Evolutionary conservation across 2,113 vertebrate species (phyloP).

Genomic region (Odobenus rosmarus): DNA sequence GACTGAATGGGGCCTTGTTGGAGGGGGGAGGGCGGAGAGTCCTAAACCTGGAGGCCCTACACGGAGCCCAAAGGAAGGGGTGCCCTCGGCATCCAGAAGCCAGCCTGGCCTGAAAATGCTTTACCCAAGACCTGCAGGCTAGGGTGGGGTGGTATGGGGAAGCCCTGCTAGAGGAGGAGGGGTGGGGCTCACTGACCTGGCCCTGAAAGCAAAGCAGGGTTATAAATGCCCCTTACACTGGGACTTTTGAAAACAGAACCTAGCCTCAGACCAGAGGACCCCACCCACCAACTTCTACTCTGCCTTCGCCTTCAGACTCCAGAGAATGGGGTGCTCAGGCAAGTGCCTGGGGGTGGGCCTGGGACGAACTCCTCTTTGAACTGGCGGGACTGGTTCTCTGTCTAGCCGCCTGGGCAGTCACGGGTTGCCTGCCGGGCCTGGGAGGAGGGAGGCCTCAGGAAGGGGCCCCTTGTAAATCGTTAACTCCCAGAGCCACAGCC

Average conservation of each 20-base stretch:
- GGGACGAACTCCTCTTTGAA: conserved; percentile 78
- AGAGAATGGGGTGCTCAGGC: conserved; percentile 42
- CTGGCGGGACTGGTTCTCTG: conserved; percentile 81
- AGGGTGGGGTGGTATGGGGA: not conserved
- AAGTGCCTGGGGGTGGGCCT: conserved; percentile 56
- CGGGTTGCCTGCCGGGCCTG: conserved; percentile 66
- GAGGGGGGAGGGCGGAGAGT: too few relatives aligned
- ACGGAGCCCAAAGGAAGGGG: not conserved
- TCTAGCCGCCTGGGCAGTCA: conserved; percentile 76
- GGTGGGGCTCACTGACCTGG: not conserved
- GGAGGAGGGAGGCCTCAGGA: conserved; percentile 74
- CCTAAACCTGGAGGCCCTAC: not conserved
- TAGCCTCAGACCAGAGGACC: not conserved
- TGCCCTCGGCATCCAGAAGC: not conserved
- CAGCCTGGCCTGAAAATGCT: not conserved
- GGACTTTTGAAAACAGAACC: not conserved
- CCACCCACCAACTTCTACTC: not conserved
- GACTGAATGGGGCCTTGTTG: not conserved
- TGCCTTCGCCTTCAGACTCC: not conserved
- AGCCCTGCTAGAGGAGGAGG: not conserved
- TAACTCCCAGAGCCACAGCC: conserved; percentile 70
- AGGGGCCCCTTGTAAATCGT: conserved; percentile 80
- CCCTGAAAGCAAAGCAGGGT: not conserved
- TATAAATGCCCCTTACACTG: not conserved
- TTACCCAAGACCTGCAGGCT: not conserved